These are phyloP conservation scores for Pollenia amentaria DNA, from an alignment of 2,888 invertebrate genomes.

Conservation along the genomic window DNA sequence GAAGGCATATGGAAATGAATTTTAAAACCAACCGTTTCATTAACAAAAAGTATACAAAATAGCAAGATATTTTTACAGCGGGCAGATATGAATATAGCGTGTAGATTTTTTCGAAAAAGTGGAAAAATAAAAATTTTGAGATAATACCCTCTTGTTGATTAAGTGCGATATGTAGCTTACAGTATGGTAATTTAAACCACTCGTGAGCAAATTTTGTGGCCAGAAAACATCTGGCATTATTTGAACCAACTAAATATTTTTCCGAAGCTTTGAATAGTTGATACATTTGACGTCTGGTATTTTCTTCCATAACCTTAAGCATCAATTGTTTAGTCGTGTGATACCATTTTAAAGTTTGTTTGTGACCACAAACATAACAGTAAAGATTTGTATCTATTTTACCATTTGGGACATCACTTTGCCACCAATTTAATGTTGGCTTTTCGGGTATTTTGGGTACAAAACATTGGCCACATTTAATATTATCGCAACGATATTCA, in stretches of 20 bases:
- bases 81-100: no score
- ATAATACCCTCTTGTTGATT: no score
- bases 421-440: conserved; percentile 77
- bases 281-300: conserved; percentile 73
- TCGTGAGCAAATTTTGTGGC: conserved; percentile 36
- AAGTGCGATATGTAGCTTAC: conserved; percentile 74
- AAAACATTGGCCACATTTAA: conserved; percentile 76
- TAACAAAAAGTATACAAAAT: no score
- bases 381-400: conserved; percentile 29
- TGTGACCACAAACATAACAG: conserved; percentile 72
- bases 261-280: conserved; percentile 69
- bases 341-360: conserved; percentile 75
- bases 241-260: conserved; percentile 74
- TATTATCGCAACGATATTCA: conserved; percentile 79
- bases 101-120: no score
- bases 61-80: no score
- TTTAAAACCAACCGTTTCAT: no score
- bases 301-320: not conserved
- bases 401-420: not conserved
- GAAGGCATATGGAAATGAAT: no score
- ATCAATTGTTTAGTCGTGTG: conserved; percentile 65
- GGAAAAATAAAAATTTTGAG: no score
- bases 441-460: conserved; percentile 65
- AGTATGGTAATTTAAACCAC: conserved; percentile 45
- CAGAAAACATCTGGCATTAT: conserved; percentile 74